Conservation (phyloP, 2,888 invertebrate genomes). For the Dione vanillae region DNA sequence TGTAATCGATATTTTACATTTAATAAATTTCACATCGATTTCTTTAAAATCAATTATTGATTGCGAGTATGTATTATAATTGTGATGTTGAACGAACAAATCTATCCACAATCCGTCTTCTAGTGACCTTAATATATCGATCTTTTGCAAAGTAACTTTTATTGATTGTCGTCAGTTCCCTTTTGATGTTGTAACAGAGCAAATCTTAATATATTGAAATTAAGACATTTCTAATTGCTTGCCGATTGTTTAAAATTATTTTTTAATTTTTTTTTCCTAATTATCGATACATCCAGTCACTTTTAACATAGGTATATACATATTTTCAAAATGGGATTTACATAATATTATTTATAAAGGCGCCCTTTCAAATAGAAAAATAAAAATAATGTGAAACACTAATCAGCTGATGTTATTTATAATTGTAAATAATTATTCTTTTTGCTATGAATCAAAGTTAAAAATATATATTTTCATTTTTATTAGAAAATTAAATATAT, state of each 20-base stretch:
- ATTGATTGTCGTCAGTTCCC: constrained; percentile 15
- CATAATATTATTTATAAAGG: background rate
- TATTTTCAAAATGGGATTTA: background rate
- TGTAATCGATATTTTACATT: constrained; percentile 5
- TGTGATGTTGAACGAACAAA: constrained; percentile 34
- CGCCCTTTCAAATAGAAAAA: background rate
- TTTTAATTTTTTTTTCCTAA: background rate
- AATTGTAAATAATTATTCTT: constrained; percentile 15
- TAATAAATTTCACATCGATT: background rate
- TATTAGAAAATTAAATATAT: constrained; percentile 9
- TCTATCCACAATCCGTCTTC: constrained; percentile 44
- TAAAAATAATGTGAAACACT: background rate
- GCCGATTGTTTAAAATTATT: background rate
- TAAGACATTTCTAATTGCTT: background rate
- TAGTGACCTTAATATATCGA: constrained; percentile 48
- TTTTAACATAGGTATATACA: background rate
- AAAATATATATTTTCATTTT: background rate
- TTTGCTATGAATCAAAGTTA: constrained; percentile 16
- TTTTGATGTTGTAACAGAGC: constrained; percentile 2
- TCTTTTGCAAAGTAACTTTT: constrained; percentile 34
- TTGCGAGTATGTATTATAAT: background rate
- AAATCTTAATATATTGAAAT: background rate
- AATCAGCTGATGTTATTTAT: constrained; percentile 2
- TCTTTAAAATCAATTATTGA: constrained; percentile 7
- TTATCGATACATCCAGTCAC: background rate